These are phyloP conservation scores for Phyllotreta striolata DNA, from an alignment of 2,888 invertebrate genomes.

Conservation along the genomic window DNA sequence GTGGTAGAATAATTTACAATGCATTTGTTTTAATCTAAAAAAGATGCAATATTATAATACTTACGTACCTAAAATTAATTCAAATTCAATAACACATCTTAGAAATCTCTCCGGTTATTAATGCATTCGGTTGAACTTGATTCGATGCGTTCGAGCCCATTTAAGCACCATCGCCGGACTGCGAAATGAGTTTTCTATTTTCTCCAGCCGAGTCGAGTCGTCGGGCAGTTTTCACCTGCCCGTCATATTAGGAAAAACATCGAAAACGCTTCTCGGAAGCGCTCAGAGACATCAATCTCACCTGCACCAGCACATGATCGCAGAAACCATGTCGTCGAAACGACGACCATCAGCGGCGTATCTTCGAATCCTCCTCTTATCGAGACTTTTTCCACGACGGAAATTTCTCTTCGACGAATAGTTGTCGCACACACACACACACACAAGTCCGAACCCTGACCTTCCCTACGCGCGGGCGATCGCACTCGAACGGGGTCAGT, in stretches of 20 bases:
- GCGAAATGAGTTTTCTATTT: slow-evolving; percentile 19
- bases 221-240: slow-evolving; percentile 18
- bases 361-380: neutral
- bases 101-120: too few species aligned
- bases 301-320: slow-evolving; percentile 10
- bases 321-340: slow-evolving; percentile 41
- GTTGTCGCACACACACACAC: too few species aligned
- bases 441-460: slow-evolving; percentile 29
- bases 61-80: too few species aligned
- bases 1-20: too few species aligned
- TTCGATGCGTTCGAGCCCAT: too few species aligned
- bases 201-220: neutral
- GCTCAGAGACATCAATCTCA: slow-evolving; percentile 21
- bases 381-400: neutral
- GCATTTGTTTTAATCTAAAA: too few species aligned
- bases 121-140: too few species aligned
- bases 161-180: neutral
- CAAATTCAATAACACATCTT: too few species aligned
- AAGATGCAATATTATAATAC: too few species aligned
- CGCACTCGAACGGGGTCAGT: slow-evolving; percentile 36
- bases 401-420: neutral
- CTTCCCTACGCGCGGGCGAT: slow-evolving; percentile 19
- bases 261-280: slow-evolving; percentile 25
- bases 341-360: slow-evolving; percentile 33
- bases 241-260: slow-evolving; percentile 26